Evolutionary conservation across 2,888 invertebrate species (phyloP).

Genomic region (Platynereis dumerilii): DNA sequence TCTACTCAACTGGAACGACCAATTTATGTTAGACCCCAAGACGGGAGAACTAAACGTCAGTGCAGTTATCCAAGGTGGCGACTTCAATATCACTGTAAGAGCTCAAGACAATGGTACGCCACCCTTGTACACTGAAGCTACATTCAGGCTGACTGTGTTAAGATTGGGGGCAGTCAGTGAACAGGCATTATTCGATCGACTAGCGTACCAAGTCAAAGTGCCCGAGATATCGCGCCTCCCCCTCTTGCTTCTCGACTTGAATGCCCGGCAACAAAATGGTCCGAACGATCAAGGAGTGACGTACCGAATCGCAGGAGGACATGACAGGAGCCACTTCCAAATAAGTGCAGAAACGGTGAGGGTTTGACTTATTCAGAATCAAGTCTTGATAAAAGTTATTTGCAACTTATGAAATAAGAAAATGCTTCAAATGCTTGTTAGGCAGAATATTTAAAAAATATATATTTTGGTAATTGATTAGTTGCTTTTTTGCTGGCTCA

Average conservation of each 20-base stretch:
- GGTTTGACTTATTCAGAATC: conserved; percentile 4
- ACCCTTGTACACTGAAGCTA: not conserved
- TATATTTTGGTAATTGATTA: too few species aligned
- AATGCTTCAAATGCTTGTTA: too few species aligned
- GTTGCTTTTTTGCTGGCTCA: too few species aligned
- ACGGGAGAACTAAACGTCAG: conserved; percentile 17
- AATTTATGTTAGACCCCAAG: conserved; percentile 15
- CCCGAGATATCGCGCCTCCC: conserved; percentile 15
- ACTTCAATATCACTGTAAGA: conserved; percentile 11
- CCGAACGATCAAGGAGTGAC: conserved; percentile 8
- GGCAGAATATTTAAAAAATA: too few species aligned
- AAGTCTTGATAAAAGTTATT: too few species aligned
- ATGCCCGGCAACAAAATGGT: conserved; percentile 11
- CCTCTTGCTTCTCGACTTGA: conserved; percentile 8
- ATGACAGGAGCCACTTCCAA: not conserved
- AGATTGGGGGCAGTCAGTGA: not conserved
- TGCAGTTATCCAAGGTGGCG: conserved; percentile 1
- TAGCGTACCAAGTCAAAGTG: conserved; percentile 12
- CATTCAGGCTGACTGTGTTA: conserved; percentile 14
- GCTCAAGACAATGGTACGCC: conserved; percentile 23
- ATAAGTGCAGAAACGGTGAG: conserved; percentile 19
- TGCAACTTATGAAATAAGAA: too few species aligned
- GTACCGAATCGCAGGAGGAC: conserved; percentile 16
- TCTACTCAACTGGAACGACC: not conserved
- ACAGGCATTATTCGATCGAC: conserved; percentile 18